A percentile compares a stretch with the other conserved stretches of the same genome.
Conservation (phyloP, 1,140 invertebrate species). For the Hyles euphorbiae region DNA sequence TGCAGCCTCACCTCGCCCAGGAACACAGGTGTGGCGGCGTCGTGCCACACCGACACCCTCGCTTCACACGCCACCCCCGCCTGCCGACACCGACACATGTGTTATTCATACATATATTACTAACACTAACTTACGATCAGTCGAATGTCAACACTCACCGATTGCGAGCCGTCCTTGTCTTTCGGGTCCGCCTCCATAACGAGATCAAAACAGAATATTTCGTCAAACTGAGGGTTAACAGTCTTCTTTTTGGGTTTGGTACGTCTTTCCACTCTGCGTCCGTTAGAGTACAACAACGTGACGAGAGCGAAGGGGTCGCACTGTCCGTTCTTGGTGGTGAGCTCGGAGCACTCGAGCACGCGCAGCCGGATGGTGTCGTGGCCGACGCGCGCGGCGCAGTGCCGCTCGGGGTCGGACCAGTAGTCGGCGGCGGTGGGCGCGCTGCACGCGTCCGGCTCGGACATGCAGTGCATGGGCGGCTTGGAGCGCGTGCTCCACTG, state of each 20-base stretch:
- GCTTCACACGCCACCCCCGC: slow-evolving; percentile 77
- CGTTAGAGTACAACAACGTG: slow-evolving; percentile 86
- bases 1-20: slow-evolving; percentile 90
- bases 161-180: slow-evolving; percentile 74
- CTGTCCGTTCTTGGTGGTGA: slow-evolving; percentile 91
- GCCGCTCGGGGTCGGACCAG: slow-evolving; percentile 69
- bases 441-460: slow-evolving; percentile 54
- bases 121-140: not conserved
- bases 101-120: too few relatives aligned
- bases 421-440: slow-evolving; percentile 69
- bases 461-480: slow-evolving; percentile 61
- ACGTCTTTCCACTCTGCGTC: slow-evolving; percentile 86
- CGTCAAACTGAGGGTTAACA: slow-evolving; percentile 90
- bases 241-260: slow-evolving; percentile 94
- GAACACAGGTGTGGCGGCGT: slow-evolving; percentile 83
- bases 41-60: slow-evolving; percentile 90
- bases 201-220: slow-evolving; percentile 91
- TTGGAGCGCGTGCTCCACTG: slow-evolving; percentile 54
- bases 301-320: slow-evolving; percentile 93
- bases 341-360: slow-evolving; percentile 89
- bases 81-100: too few relatives aligned
- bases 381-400: slow-evolving; percentile 59
- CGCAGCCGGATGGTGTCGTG: slow-evolving; percentile 75
- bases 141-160: slow-evolving; percentile 52
- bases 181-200: slow-evolving; percentile 76